Evolutionary conservation across 2,888 invertebrate genomes (phyloP), one percentile per base, ranked within the genome.

Genomic region (Eristalis intricaria): DNA sequence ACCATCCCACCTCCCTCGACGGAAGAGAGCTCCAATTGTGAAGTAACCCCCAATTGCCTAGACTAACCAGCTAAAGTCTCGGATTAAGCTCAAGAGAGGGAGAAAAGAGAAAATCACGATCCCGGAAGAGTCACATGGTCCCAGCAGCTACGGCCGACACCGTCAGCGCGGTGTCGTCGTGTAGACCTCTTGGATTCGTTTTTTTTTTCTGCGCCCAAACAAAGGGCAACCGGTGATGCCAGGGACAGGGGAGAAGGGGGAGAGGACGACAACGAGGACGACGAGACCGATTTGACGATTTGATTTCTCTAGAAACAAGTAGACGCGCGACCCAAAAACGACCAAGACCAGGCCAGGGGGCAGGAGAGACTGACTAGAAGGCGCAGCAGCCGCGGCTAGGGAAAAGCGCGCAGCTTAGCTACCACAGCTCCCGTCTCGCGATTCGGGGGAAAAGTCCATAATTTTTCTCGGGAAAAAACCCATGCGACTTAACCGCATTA

Each of bases 31-130:
- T 70, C 65, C 86, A 86, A 78, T 86, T 78, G 83, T 70, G 50
- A 87, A 79, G 73, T 86, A 83, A 76, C 79, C 58, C 65, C 84
- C 84, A 75, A 80, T 87, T 78, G 84, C 79, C 63, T 79, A 71
- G 79, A 75, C 75, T 65, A 82, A 73, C 74, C 69, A 78, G 78
- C 81, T 76, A 66, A 65, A 78, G 58, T 58, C 80, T 70, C 66
- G 79, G 84, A 69, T 84, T 78, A 76, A 75, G 78, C 84, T 81
- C 79, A 64, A 80, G 88, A 89, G 89, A 89, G 90, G 89, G 90
- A 89, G 82, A 90, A 91, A 90, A 89, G 89, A 89, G 89, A 91
- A 91, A 91, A 92, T 92, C 91, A 92, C 91, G 91, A 92, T 91
- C 91, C 91, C 92, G 91, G 91, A 92, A 92, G 91, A 91, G 89